These are phyloP conservation scores for Cyclophora albipunctata DNA, from an alignment of 2,888 invertebrate species.

Conservation along the genomic window DNA sequence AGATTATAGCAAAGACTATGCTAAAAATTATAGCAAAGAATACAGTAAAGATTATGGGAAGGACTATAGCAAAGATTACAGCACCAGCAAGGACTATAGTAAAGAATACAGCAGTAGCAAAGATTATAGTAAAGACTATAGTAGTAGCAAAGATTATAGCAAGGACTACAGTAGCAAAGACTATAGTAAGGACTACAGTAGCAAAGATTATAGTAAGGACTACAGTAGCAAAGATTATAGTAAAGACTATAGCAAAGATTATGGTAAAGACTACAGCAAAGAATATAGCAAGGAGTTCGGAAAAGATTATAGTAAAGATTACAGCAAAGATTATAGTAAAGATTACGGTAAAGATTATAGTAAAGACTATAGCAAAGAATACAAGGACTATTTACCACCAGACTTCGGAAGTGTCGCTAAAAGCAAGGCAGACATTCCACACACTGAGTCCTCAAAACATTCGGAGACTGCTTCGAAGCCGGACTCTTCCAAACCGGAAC, in stretches of 20 bases:
- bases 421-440: conserved; percentile 61
- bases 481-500: conserved; percentile 56
- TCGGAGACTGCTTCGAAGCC: conserved; percentile 70
- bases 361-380: conserved; percentile 30
- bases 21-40: conserved; percentile 14
- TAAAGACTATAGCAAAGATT: conserved; percentile 11
- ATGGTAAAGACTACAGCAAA: conserved; percentile 14
- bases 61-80: conserved; percentile 14
- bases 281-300: conserved; percentile 7
- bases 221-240: conserved; percentile 14
- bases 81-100: conserved; percentile 11
- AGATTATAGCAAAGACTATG: conserved; percentile 8
- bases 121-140: conserved; percentile 16
- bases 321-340: conserved; percentile 11
- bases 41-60: conserved; percentile 10
- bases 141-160: conserved; percentile 15
- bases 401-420: conserved; percentile 73
- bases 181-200: conserved; percentile 4
- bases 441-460: conserved; percentile 56
- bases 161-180: conserved; percentile 14
- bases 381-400: conserved; percentile 68
- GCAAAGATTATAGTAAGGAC: conserved; percentile 18
- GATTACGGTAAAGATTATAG: conserved; percentile 16
- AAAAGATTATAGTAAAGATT: conserved; percentile 19
- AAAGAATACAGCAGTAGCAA: conserved; percentile 16